These are phyloP conservation scores for Gonatopus flavifemur DNA, from an alignment of 1,140 invertebrate genomes.

Conservation along the genomic window DNA sequence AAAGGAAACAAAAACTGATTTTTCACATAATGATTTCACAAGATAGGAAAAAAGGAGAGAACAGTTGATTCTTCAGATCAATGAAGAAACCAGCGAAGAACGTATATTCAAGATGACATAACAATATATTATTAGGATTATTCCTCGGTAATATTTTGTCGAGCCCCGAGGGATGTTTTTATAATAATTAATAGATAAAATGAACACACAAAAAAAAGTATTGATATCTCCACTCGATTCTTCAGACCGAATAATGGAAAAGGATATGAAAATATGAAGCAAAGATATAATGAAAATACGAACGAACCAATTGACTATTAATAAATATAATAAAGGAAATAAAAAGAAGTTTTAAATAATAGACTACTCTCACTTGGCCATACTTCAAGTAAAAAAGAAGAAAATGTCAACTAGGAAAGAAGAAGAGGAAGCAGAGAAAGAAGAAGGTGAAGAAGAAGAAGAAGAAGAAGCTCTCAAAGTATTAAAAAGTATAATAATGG, in stretches of 20 bases:
- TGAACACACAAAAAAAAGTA: no score
- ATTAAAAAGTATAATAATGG: no score
- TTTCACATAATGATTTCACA: no score
- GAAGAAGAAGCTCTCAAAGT: slow-evolving; percentile 2
- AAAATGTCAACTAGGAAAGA: slow-evolving; percentile 20
- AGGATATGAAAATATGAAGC: slow-evolving; percentile 6
- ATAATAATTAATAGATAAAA: no score
- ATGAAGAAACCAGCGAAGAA: slow-evolving; percentile 3
- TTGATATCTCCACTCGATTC: slow-evolving; percentile 43
- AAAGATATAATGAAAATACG: slow-evolving; percentile 21
- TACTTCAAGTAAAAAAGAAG: slow-evolving; percentile 39
- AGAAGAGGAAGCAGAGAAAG: slow-evolving; percentile 13
- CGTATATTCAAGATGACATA: slow-evolving; percentile 36
- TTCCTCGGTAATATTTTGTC: slow-evolving; percentile 56
- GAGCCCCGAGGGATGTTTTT: slow-evolving; percentile 53
- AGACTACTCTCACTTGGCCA: slow-evolving; percentile 45
- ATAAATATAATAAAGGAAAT: slow-evolving; percentile 22
- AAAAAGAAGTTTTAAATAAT: slow-evolving; percentile 30
- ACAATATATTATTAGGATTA: slow-evolving; percentile 51
- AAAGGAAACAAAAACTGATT: slow-evolving; percentile 20
- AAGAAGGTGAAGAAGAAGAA: slow-evolving; percentile 12
- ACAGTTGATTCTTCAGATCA: no score
- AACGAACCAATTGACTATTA: slow-evolving; percentile 40
- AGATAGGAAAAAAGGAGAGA: slow-evolving; percentile 10
- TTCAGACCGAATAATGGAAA: slow-evolving; percentile 24